Evolutionary conservation across 1,140 invertebrate species (phyloP).

Genomic region (Bathynomus jamesi): DNA sequence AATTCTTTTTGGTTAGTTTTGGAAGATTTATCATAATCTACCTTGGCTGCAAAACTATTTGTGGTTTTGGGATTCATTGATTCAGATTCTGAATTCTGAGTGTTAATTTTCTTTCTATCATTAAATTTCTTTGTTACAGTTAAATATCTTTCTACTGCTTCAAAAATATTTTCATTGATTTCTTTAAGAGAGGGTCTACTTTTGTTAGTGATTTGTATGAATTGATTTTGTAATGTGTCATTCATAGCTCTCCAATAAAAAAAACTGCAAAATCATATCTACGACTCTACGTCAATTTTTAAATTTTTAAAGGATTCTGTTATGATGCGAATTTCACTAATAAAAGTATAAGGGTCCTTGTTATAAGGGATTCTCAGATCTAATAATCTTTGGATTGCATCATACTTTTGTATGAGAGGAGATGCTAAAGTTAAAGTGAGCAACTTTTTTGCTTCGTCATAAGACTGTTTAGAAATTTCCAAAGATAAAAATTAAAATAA

Average conservation of each 20-base stretch:
- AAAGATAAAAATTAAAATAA: background rate
- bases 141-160: background rate
- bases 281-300: conserved; percentile 6
- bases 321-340: background rate
- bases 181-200: background rate
- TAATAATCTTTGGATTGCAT: background rate
- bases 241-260: background rate
- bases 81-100: background rate
- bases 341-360: background rate
- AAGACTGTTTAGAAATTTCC: background rate
- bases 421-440: background rate
- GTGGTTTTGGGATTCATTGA: background rate
- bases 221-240: background rate
- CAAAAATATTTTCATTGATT: background rate
- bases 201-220: background rate
- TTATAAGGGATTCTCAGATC: background rate
- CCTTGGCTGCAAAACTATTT: background rate
- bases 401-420: background rate
- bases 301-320: conserved; percentile 1
- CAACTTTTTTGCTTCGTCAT: background rate
- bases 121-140: background rate
- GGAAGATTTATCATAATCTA: background rate
- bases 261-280: background rate
- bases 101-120: too few relatives aligned
- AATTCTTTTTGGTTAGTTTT: background rate